Evolutionary conservation across 2,888 invertebrate genomes (phyloP).

Genomic region (Drosophila antonietae): DNA sequence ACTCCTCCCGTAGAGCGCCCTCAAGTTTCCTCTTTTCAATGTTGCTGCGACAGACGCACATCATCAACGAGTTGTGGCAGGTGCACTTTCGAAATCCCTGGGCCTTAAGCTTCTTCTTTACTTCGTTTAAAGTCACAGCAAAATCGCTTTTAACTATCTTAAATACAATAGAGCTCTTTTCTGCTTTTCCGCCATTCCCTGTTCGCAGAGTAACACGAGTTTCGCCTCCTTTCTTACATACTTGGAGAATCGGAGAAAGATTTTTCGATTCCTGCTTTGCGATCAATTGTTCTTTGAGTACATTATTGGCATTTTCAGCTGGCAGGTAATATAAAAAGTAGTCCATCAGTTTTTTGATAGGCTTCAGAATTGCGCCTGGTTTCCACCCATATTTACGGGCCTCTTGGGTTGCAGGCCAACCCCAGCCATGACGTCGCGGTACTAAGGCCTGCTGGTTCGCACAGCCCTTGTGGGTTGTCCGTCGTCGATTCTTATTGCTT

Average conservation of each 20-base stretch:
- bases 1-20: constrained; percentile 85
- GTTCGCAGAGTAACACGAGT: constrained; percentile 86
- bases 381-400: constrained; percentile 79
- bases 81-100: constrained; percentile 86
- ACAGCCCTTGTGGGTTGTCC: constrained; percentile 86
- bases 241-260: constrained; percentile 86
- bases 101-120: constrained; percentile 86
- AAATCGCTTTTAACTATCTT: constrained; percentile 87
- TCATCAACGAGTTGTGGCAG: constrained; percentile 85
- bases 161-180: constrained; percentile 86
- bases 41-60: constrained; percentile 77
- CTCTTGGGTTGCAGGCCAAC: constrained; percentile 85
- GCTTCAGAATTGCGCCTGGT: constrained; percentile 80
- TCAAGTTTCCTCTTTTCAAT: constrained; percentile 84
- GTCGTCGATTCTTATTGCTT: background rate
- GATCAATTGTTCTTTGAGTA: constrained; percentile 81
- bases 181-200: background rate
- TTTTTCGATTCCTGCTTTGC: constrained; percentile 72
- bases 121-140: constrained; percentile 85
- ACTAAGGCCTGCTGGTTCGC: constrained; percentile 85
- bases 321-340: constrained; percentile 74
- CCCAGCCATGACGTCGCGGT: constrained; percentile 88
- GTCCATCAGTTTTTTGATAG: constrained; percentile 80
- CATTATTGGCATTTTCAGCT: constrained; percentile 47
- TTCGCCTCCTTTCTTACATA: constrained; percentile 88